Conservation (phyloP, 2,797 vertebrate genomes). For the Xyrichtys novacula region DNA sequence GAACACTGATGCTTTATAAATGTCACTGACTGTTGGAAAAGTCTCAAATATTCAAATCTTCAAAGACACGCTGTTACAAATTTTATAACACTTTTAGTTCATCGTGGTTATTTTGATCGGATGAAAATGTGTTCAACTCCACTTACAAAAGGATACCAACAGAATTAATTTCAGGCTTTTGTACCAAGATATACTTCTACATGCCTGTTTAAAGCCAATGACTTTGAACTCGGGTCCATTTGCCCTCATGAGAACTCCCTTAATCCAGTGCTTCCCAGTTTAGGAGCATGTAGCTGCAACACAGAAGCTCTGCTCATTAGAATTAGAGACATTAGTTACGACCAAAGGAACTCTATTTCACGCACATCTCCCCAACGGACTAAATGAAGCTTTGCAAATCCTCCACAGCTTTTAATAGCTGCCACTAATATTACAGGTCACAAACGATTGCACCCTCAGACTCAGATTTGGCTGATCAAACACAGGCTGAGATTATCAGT, state of each 20-base stretch:
- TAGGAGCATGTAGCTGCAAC: constrained; percentile 67
- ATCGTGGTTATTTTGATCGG: constrained; percentile 41
- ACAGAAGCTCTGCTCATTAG: constrained; percentile 73
- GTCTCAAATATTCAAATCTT: constrained; percentile 41
- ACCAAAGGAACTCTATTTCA: constrained; percentile 84
- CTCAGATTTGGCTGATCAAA: constrained; percentile 82
- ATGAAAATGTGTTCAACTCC: constrained; percentile 39
- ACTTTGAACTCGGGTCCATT: constrained; percentile 77
- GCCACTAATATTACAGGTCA: constrained; percentile 82
- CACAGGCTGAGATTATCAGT: constrained; percentile 78
- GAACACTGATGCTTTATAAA: constrained; percentile 32
- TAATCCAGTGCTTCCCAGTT: constrained; percentile 78
- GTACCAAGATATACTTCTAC: constrained; percentile 45
- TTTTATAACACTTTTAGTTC: constrained; percentile 13
- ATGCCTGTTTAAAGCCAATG: constrained; percentile 50
- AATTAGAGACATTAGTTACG: constrained; percentile 83
- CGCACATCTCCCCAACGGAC: constrained; percentile 77
- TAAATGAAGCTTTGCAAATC: constrained; percentile 84
- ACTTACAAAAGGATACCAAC: constrained; percentile 32
- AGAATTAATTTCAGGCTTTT: constrained; percentile 52
- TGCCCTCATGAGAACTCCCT: constrained; percentile 69
- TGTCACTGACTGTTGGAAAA: constrained; percentile 33
- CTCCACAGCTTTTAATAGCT: constrained; percentile 83
- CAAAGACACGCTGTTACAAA: constrained; percentile 29
- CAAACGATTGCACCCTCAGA: constrained; percentile 76